These are phyloP conservation scores for Watsonalla cultraria DNA, from an alignment of 2,888 invertebrate species.

Conservation along the genomic window DNA sequence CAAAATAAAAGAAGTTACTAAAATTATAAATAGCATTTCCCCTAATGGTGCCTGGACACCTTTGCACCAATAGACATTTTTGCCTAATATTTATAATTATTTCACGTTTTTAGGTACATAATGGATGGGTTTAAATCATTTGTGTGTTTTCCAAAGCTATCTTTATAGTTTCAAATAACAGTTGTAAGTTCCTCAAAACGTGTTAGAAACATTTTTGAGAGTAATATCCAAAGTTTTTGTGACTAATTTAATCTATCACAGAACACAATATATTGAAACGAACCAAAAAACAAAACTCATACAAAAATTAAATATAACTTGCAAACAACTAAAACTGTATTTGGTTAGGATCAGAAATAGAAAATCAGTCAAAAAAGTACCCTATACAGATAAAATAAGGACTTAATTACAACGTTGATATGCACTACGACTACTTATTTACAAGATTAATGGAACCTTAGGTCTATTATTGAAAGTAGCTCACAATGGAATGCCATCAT, in stretches of 20 bases:
- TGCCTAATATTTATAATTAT: no score
- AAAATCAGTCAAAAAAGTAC: neutral
- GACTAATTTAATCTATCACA: neutral
- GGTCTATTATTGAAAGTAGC: conserved; percentile 20
- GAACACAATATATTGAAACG: neutral
- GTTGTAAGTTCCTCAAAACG: conserved; percentile 2
- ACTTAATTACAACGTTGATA: neutral
- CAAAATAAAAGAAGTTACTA: conserved; percentile 13
- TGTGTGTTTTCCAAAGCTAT: no score
- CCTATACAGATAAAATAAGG: neutral
- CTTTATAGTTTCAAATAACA: no score
- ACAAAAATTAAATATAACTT: neutral
- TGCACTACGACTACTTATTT: conserved; percentile 15
- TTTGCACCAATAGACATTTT: no score
- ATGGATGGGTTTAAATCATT: no score
- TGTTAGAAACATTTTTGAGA: neutral
- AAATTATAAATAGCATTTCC: neutral
- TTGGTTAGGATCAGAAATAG: neutral
- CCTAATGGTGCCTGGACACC: no score
- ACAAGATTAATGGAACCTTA: conserved; percentile 7
- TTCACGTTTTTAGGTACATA: no score
- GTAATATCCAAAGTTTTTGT: neutral
- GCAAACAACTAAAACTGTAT: neutral
- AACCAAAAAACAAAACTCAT: neutral
- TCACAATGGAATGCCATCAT: conserved; percentile 32